Base-by-base conservation (phyloP, 2,113 vertebrate genomes). In the Ophiodon elongatus region DNA sequence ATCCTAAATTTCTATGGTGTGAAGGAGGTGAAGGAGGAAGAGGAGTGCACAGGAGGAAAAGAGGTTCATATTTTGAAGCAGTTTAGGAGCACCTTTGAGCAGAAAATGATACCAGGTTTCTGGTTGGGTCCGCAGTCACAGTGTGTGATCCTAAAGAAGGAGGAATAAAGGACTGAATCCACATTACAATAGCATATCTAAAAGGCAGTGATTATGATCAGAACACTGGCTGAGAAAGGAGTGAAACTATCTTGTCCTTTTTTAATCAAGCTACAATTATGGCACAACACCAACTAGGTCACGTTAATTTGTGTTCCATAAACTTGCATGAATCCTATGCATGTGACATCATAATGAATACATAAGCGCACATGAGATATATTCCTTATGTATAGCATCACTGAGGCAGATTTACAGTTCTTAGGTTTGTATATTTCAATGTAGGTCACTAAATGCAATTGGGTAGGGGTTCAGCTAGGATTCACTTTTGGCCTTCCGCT, bases 1-100 rank as follows among this genome's bases (percentile, higher is more conserved):
- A 21, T 94, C 27, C 82, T 94, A 1, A 88, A 86, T 69, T 92
- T 90, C 75, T 94, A 94, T 19, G 81, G 82, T 9, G 92, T 94
- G 76, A 74, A 89, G 50, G 84, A 90, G 54, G 57, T 31, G 65
- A 82, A 69, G 64, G 90, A 84, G 39, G 90, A 71, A 79, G 91
- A 79, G 47, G 90, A 83, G 10, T 4, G n/a, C 41, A 57, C 43
- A 2, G 84, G 47, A 4, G 43, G 4, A 5, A 92, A 82, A 65
- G 90, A 91, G 62, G 91, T 90, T 10, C 67, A 64, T 13, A 23
- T 89, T 67, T n/a, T 94, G 84, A 74, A 88, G 25, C 81, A 86
- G 69, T 8, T 90, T 41, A 92, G 23, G 66, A 56, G 80, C 64
- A 47, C 75, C 29, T 92, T 94, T 59, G 56, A 29, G 27, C 80